A percentile compares a stretch with the other conserved stretches of the same genome.
Conservation (phyloP, 2,113 vertebrate species). For the Aphelocoma coerulescens region DNA sequence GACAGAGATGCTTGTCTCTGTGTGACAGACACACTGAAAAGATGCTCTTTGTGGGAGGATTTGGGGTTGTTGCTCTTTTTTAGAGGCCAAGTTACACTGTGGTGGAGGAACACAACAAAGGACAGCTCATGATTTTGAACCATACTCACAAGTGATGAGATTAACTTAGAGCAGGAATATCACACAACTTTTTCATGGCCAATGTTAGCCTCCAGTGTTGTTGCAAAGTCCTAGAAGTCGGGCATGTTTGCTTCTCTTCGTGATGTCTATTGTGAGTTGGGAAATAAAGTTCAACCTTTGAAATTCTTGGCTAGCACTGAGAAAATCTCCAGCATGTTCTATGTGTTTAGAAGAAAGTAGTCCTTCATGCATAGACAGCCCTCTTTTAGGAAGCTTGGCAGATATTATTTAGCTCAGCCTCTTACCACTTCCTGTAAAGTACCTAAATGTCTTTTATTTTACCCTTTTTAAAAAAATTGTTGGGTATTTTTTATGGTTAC, state of each 20-base stretch:
- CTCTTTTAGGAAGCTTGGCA: neutral
- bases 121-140: neutral
- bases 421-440: neutral
- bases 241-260: neutral
- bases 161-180: neutral
- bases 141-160: neutral
- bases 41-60: neutral
- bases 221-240: accelerated
- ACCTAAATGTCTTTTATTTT: neutral
- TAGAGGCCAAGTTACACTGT: accelerated
- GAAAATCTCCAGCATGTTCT: neutral
- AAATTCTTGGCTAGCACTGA: neutral
- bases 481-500: neutral
- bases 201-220: neutral
- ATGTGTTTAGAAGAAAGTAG: neutral
- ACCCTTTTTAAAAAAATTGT: neutral
- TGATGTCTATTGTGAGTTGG: neutral
- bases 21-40: accelerated
- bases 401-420: neutral
- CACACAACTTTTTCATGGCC: neutral
- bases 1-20: neutral
- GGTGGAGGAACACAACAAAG: neutral
- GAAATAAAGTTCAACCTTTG: neutral
- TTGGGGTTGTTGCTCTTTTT: neutral
- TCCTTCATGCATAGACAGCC: neutral